Evolutionary conservation across 2,797 vertebrate species (phyloP).

Genomic region (Vespertilio murinus): DNA sequence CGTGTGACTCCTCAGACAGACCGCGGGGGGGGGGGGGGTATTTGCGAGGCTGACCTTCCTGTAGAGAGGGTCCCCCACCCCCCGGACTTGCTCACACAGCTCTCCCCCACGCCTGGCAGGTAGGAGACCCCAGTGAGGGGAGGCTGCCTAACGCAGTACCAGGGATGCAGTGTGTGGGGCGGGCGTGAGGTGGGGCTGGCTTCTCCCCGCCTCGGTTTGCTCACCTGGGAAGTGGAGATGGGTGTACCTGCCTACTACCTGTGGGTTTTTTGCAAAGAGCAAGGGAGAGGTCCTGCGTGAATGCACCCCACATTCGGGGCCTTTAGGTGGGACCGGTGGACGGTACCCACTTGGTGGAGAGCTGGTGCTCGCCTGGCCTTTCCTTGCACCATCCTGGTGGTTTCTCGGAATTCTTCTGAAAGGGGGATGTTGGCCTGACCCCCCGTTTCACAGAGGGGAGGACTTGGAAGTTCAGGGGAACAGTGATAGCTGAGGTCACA

Average conservation of each 20-base stretch:
- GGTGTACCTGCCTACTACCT: not conserved
- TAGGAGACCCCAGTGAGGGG: not conserved
- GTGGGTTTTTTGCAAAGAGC: not conserved
- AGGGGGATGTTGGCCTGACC: not conserved
- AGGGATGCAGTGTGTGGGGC: not conserved
- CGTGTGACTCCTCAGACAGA: too few relatives aligned
- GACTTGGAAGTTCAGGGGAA: not conserved
- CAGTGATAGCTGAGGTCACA: not conserved
- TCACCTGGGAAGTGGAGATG: not conserved
- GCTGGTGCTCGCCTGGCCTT: not conserved
- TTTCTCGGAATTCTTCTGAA: not conserved
- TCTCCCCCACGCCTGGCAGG: accelerated
- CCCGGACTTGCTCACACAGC: not conserved
- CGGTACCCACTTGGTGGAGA: accelerated
- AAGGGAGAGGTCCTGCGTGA: too few relatives aligned
- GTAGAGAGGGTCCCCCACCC: not conserved
- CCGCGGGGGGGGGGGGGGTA: too few relatives aligned
- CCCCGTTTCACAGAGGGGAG: not conserved
- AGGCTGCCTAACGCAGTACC: not conserved
- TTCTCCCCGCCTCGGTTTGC: not conserved
- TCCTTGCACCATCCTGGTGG: not conserved
- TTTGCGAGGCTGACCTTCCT: not conserved
- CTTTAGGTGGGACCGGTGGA: too few relatives aligned
- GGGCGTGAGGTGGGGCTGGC: too few relatives aligned
- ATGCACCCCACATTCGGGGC: not conserved